phyloP scores from a whole-genome alignment of 2,888 invertebrate genomes.

The Latheticus oryzae region DNA sequence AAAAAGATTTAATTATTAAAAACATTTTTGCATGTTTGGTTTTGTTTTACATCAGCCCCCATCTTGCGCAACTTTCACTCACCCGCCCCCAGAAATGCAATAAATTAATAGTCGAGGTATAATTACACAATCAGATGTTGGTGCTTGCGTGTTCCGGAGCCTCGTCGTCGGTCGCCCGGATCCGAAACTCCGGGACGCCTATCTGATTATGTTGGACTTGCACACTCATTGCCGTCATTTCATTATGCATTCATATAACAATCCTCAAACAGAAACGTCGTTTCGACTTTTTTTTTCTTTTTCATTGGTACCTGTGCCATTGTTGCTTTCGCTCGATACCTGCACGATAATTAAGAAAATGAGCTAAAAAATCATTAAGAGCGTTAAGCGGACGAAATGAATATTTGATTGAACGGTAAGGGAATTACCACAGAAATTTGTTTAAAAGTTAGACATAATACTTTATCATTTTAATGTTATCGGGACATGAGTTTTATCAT shows the following conservation, averaged over 20 bases:
- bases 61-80: no score
- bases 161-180: conserved; percentile 47
- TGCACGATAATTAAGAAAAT: conserved; percentile 31
- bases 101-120: conserved; percentile 55
- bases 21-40: no score
- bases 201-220: conserved; percentile 50
- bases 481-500: conserved; percentile 35
- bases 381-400: conserved; percentile 26
- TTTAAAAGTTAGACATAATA: conserved; percentile 35
- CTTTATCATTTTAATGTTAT: conserved; percentile 38
- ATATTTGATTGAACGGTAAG: conserved; percentile 26
- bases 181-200: conserved; percentile 50
- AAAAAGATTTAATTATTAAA: no score
- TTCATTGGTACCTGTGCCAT: no score
- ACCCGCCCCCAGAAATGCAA: no score
- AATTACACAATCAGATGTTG: conserved; percentile 57
- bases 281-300: no score
- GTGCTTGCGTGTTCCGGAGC: conserved; percentile 53
- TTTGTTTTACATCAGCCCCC: no score
- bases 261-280: conserved; percentile 18
- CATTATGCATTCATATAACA: conserved; percentile 33
- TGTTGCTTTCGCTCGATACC: conserved; percentile 9
- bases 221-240: conserved; percentile 36
- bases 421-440: conserved; percentile 23
- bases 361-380: conserved; percentile 28